Base-by-base conservation (phyloP, 2,888 invertebrate species). In the Amphipoea oculea region DNA sequence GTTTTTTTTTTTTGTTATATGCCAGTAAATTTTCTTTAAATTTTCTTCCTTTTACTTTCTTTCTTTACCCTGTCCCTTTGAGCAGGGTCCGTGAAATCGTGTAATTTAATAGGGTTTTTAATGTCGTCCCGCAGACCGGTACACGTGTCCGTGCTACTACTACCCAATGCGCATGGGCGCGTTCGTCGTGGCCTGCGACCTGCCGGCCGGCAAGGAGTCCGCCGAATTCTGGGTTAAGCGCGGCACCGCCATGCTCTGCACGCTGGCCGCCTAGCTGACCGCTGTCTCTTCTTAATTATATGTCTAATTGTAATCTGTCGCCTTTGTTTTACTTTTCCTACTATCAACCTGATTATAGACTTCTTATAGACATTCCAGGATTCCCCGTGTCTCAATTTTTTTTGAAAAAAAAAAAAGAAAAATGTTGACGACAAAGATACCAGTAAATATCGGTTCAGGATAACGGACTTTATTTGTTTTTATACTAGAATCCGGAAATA, bases 221-320 rank as follows among this genome's bases (percentile, higher is more conserved):
- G 90, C 98, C 0, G 98, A 99, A 92, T 98, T 98, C 95, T 99
- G 99, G 99, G 97, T 98, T 63, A 99, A 99, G 94, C 97, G 99
- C 51, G 99, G 98, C 79, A 98, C 99, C 0, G 99, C 99, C 1
- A 94, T 99, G 71, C 97, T 99, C 23, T 97, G 99, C 92, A 98
- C 98, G 91, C 97, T 99, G 54, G 96, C 97, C 54, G 94, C 96
- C 40, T 97, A 68, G 40, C 29, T 4, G 4, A 20, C 7, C 12
- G 20, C 5, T 3, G 1, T 23, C 14, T 51, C 1, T n/a, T 51
- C 51, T 66, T 79, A 79, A 60, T 72, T 80, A 80, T 48, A 82
- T 36, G 45, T 63, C 20, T 62, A 42, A 76, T 54, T 67, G 11
- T 20, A 20, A 51, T 29, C 5, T 14, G 45, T 66, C 20, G 29